Evolutionary conservation across 2,797 vertebrate species (phyloP).

Genomic region (Eutrigla gurnardus): DNA sequence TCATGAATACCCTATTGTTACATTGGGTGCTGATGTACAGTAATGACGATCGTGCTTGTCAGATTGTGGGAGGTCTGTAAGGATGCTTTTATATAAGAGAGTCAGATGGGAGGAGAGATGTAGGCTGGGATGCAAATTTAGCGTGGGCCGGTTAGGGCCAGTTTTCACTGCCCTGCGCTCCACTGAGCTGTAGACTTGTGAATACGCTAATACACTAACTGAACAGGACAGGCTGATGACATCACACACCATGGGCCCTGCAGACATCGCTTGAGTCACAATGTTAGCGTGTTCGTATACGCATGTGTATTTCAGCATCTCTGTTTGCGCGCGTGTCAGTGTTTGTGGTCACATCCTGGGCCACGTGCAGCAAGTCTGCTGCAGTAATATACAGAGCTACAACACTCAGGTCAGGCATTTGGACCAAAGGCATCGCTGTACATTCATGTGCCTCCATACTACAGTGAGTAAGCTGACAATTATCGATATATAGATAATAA

Average conservation of each 20-base stretch:
- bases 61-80: constrained; percentile 49
- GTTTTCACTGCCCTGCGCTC: constrained; percentile 70
- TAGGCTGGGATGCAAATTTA: constrained; percentile 78
- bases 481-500: background rate
- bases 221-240: constrained; percentile 85
- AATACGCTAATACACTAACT: constrained; percentile 79
- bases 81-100: constrained; percentile 73
- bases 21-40: constrained; percentile 47
- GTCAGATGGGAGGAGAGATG: constrained; percentile 73
- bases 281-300: constrained; percentile 47
- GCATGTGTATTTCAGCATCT: constrained; percentile 23
- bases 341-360: constrained; percentile 69
- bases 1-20: constrained; percentile 31
- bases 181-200: constrained; percentile 77
- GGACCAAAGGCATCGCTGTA: constrained; percentile 61
- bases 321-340: constrained; percentile 22
- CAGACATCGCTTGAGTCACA: constrained; percentile 74
- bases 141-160: constrained; percentile 72
- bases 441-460: constrained; percentile 16
- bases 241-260: constrained; percentile 77
- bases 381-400: constrained; percentile 38
- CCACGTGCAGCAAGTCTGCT: constrained; percentile 66
- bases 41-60: constrained; percentile 49
- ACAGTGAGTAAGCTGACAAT: background rate
- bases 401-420: constrained; percentile 53